These are phyloP conservation scores for Noctuana brunneofusca DNA, from an alignment of 2,888 invertebrate genomes.

Conservation along the genomic window DNA sequence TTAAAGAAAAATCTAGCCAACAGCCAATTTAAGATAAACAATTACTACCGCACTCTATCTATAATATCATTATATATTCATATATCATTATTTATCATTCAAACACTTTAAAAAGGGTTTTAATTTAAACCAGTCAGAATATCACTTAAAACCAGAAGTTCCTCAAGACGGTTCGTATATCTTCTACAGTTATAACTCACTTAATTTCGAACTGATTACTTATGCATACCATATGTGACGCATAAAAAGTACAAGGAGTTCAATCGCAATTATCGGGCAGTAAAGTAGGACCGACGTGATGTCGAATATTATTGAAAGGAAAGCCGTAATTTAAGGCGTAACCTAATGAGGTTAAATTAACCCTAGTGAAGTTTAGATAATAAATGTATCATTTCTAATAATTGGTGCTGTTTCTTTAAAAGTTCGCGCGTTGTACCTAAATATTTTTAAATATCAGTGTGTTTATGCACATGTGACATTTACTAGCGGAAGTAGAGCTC, in stretches of 20 bases:
- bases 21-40: too few relatives aligned
- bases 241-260: conserved; percentile 23
- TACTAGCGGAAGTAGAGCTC: too few relatives aligned
- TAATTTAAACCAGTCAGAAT: neutral
- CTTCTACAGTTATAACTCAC: neutral
- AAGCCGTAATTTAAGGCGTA: neutral
- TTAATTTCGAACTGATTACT: conserved; percentile 20
- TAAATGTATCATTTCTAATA: neutral
- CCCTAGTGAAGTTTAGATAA: too few relatives aligned
- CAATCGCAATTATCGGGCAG: conserved; percentile 27
- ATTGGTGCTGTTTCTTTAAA: neutral
- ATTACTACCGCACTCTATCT: too few relatives aligned
- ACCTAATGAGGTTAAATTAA: too few relatives aligned
- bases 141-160: neutral
- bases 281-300: conserved; percentile 29
- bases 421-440: neutral
- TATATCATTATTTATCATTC: too few relatives aligned
- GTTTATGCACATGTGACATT: too few relatives aligned
- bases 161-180: neutral
- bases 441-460: too few relatives aligned
- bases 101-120: too few relatives aligned
- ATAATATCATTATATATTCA: too few relatives aligned
- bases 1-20: too few relatives aligned
- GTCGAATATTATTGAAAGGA: conserved; percentile 10
- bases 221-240: conserved; percentile 19